Conservation (phyloP, 1,140 invertebrate genomes). For the Drosophila quadrilineata region DNA sequence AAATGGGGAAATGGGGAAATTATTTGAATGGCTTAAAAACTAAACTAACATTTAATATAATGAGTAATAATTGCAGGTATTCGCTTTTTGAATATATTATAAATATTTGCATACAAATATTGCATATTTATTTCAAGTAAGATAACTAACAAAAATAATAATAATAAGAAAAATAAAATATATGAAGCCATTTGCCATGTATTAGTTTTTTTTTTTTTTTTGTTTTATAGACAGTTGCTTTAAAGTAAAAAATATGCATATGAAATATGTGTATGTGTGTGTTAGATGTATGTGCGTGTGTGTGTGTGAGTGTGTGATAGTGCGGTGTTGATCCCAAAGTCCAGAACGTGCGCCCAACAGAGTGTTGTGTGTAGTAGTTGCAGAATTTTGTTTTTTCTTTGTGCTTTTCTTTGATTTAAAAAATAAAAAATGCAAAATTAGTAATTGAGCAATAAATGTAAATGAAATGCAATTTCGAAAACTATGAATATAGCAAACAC, state of each 20-base stretch:
- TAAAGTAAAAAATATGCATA: too few species aligned
- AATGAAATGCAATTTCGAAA: slow-evolving; percentile 28
- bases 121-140: slow-evolving; percentile 27
- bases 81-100: slow-evolving; percentile 5
- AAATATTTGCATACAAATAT: slow-evolving; percentile 44
- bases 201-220: slow-evolving; percentile 14
- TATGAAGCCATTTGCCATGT: slow-evolving; percentile 31
- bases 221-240: slow-evolving; percentile 17
- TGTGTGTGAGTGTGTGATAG: slow-evolving; percentile 23
- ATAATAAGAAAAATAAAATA: background rate
- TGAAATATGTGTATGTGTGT: slow-evolving; percentile 15
- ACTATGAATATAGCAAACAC: slow-evolving; percentile 32
- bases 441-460: slow-evolving; percentile 45
- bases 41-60: slow-evolving; percentile 10
- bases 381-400: slow-evolving; percentile 43
- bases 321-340: slow-evolving; percentile 55
- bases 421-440: slow-evolving; percentile 67
- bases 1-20: background rate
- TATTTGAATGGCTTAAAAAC: slow-evolving; percentile 8
- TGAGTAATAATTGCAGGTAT: background rate
- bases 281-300: slow-evolving; percentile 11
- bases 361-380: slow-evolving; percentile 49
- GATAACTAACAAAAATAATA: slow-evolving; percentile 17
- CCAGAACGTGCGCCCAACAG: slow-evolving; percentile 54
- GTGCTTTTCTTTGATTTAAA: slow-evolving; percentile 37